phyloP scores from a whole-genome alignment of 2,113 vertebrate species.

The Balaenoptera acutorostrata region DNA sequence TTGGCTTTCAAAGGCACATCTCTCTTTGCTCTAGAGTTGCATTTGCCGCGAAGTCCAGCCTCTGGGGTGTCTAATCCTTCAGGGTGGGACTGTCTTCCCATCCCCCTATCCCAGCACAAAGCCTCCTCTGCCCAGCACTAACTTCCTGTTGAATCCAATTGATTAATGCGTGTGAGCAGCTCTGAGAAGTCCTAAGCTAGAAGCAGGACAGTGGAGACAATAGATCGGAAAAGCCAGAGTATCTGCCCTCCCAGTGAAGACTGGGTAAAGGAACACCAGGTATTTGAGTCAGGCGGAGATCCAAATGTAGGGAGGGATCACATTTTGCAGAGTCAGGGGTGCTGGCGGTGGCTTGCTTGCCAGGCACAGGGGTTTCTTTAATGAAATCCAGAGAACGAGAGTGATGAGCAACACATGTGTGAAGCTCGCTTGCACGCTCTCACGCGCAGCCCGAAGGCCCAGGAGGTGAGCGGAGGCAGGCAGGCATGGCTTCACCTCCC shows the following conservation, averaged over 20 bases:
- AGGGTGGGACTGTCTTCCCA: background rate
- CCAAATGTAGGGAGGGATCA: background rate
- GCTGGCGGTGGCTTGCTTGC: slow-evolving; percentile 22
- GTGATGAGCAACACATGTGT: slow-evolving; percentile 26
- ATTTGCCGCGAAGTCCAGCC: background rate
- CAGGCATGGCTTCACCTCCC: background rate
- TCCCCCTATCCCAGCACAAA: background rate
- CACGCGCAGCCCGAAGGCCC: background rate
- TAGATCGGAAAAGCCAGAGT: background rate
- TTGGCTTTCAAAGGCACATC: background rate
- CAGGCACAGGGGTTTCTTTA: slow-evolving; percentile 22
- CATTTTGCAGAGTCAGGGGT: slow-evolving; percentile 41
- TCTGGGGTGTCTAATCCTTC: background rate
- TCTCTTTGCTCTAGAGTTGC: background rate
- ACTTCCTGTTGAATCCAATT: background rate
- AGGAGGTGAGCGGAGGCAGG: background rate
- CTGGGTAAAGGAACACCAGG: background rate
- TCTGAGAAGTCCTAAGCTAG: background rate
- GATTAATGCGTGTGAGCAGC: background rate
- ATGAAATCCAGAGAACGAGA: slow-evolving; percentile 41
- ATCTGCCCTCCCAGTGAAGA: background rate
- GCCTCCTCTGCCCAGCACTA: background rate
- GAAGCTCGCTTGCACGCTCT: background rate
- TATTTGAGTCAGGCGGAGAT: background rate
- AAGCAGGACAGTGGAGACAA: background rate